phyloP scores from a whole-genome alignment of 2,113 vertebrate species.

The Python bivittatus region DNA sequence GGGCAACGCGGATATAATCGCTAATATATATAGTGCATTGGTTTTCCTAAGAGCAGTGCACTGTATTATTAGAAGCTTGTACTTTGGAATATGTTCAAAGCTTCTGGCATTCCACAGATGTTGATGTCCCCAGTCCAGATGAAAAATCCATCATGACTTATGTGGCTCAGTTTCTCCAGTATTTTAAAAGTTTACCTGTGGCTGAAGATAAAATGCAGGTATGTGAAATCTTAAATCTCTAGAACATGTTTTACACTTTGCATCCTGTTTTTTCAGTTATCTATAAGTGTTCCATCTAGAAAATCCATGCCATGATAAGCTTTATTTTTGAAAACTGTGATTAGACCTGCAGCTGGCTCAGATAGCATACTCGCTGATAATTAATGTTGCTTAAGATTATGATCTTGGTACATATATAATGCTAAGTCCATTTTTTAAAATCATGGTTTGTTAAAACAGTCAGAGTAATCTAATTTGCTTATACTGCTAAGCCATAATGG shows the following conservation, averaged over 20 bases:
- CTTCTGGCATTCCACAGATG: conserved; percentile 77
- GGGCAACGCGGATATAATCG: too few species aligned
- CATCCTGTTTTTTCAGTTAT: neutral
- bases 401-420: neutral
- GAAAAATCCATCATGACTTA: conserved; percentile 99
- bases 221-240: conserved; percentile 23
- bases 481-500: neutral
- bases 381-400: neutral
- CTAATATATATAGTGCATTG: conserved; percentile 30
- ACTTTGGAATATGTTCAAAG: conserved; percentile 45
- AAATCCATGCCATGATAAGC: neutral
- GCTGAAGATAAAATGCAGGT: conserved; percentile 79
- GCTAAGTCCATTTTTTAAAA: neutral
- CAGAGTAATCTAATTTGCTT: too few species aligned
- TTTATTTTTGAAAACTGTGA: neutral
- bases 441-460: neutral
- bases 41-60: conserved; percentile 44
- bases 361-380: neutral
- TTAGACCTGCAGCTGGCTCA: neutral
- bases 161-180: conserved; percentile 93
- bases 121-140: conserved; percentile 88
- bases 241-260: neutral
- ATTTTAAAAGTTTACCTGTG: conserved; percentile 78
- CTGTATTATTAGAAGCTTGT: conserved; percentile 48
- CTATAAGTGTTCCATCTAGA: neutral